Evolutionary conservation across 1,140 invertebrate genomes (phyloP).

Genomic region (Cataglyphis hispanica): DNA sequence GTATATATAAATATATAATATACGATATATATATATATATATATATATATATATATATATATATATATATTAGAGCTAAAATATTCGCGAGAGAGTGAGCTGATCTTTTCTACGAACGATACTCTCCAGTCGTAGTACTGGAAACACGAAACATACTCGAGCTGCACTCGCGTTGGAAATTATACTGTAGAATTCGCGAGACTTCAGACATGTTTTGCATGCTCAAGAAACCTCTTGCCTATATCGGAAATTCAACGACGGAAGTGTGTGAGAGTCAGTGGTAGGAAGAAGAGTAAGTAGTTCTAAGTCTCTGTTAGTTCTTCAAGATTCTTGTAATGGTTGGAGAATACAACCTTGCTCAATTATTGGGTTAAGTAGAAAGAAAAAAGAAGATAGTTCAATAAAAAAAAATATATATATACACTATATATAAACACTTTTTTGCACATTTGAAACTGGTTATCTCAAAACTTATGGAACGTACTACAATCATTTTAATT

Average conservation of each 20-base stretch:
- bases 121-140: conserved; percentile 53
- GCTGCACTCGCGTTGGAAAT: conserved; percentile 62
- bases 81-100: conserved; percentile 52
- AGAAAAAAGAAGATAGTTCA: conserved; percentile 27
- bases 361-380: conserved; percentile 63
- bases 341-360: conserved; percentile 44
- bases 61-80: conserved; percentile 17
- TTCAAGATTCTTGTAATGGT: conserved; percentile 52
- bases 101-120: conserved; percentile 60
- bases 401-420: not conserved
- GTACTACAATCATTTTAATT: no score
- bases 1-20: conserved; percentile 5
- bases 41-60: not conserved
- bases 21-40: not conserved
- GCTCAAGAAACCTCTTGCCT: conserved; percentile 60
- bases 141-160: conserved; percentile 57
- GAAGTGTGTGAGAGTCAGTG: conserved; percentile 51
- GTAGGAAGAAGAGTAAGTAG: conserved; percentile 37
- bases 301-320: conserved; percentile 66
- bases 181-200: conserved; percentile 57
- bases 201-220: conserved; percentile 67
- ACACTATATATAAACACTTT: no score
- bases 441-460: no score
- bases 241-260: conserved; percentile 48
- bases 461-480: no score